Conservation (phyloP, 2,797 vertebrate species). For the Protonibea diacanthus region DNA sequence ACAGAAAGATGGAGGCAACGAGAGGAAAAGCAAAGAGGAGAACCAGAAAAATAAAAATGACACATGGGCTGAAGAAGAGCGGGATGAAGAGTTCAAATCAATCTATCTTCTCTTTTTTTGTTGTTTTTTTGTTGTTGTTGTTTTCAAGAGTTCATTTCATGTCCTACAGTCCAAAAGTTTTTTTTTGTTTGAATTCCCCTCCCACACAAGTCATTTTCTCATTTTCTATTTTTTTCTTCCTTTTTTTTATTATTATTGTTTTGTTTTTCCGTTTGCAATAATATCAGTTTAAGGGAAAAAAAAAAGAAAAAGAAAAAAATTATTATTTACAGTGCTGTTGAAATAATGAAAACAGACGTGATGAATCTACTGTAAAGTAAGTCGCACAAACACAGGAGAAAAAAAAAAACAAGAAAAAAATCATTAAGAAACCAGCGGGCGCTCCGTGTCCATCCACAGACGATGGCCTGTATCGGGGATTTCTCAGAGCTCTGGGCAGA, state of each 20-base stretch:
- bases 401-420: slow-evolving; percentile 77
- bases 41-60: slow-evolving; percentile 61
- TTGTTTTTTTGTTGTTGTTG: slow-evolving; percentile 60
- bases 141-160: slow-evolving; percentile 88
- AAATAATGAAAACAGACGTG: slow-evolving; percentile 98
- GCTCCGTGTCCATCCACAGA: slow-evolving; percentile 91
- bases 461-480: slow-evolving; percentile 79
- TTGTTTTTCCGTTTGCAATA: slow-evolving; percentile 86
- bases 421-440: slow-evolving; percentile 78
- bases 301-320: slow-evolving; percentile 66
- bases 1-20: slow-evolving; percentile 47
- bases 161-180: slow-evolving; percentile 90
- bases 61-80: slow-evolving; percentile 50
- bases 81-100: slow-evolving; percentile 87
- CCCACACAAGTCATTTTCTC: slow-evolving; percentile 88
- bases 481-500: slow-evolving; percentile 88
- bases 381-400: slow-evolving; percentile 94
- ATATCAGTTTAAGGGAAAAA: slow-evolving; percentile 86
- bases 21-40: slow-evolving; percentile 60
- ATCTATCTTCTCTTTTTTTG: slow-evolving; percentile 74
- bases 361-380: slow-evolving; percentile 98
- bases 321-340: slow-evolving; percentile 96
- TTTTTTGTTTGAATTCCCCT: slow-evolving; percentile 57
- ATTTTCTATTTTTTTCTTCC: slow-evolving; percentile 88
- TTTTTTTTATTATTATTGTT: slow-evolving; percentile 89